Percentiles rank a stretch among this genome's conserved stretches.
Conservation (phyloP, 2,888 invertebrate genomes). For the Chalcis sispes region DNA sequence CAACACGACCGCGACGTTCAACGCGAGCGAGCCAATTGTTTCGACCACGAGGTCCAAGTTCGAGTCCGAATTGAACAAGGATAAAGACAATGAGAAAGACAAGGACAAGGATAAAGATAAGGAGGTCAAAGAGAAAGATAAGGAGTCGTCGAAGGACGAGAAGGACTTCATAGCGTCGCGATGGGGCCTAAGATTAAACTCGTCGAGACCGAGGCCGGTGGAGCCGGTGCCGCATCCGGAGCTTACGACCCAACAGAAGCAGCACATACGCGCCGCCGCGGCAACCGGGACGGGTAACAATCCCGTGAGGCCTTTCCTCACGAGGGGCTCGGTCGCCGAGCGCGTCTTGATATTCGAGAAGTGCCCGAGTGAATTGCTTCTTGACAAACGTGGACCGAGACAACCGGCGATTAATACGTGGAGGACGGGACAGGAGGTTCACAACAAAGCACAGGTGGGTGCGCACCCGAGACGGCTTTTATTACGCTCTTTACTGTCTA, state of each 20-base stretch:
- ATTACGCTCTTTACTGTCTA: not conserved
- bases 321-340: slow-evolving; percentile 93
- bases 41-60: slow-evolving; percentile 68
- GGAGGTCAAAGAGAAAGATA: slow-evolving; percentile 59
- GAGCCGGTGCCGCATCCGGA: slow-evolving; percentile 83
- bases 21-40: slow-evolving; percentile 61
- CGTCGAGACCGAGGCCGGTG: slow-evolving; percentile 67
- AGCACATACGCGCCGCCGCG: slow-evolving; percentile 76
- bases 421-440: slow-evolving; percentile 75
- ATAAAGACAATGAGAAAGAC: slow-evolving; percentile 47
- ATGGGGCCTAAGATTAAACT: slow-evolving; percentile 76
- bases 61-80: slow-evolving; percentile 62
- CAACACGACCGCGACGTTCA: slow-evolving; percentile 70
- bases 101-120: slow-evolving; percentile 56
- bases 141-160: slow-evolving; percentile 64
- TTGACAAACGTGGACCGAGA: slow-evolving; percentile 81
- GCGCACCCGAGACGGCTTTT: not conserved
- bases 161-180: slow-evolving; percentile 67
- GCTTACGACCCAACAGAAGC: slow-evolving; percentile 80
- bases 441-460: slow-evolving; percentile 78
- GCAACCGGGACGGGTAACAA: slow-evolving; percentile 77
- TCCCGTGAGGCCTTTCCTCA: slow-evolving; percentile 90
- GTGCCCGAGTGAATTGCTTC: slow-evolving; percentile 87
- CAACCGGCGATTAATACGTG: slow-evolving; percentile 77
- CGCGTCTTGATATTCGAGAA: slow-evolving; percentile 93